Base-by-base conservation (phyloP, 2,797 vertebrate species). In the Mallotus villosus region DNA sequence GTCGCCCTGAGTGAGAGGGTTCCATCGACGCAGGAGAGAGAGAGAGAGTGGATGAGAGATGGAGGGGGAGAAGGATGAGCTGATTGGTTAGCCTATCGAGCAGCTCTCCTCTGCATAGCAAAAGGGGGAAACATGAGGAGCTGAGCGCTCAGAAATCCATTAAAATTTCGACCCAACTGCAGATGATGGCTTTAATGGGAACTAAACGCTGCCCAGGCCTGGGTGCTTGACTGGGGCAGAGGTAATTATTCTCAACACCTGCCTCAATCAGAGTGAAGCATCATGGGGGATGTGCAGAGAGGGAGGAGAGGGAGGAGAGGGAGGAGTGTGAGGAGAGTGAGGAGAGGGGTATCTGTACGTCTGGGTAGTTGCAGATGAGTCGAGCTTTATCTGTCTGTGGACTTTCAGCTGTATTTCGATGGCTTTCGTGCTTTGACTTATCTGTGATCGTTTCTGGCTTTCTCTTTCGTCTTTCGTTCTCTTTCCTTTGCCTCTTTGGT, bases 221-320 rank as follows among this genome's bases (percentile, higher is more conserved):
- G 84, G 81, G 77, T 87, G 81, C 81, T 84, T 72, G 82, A 88
- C 69, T 25, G 75, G 84, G 85, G 83, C 81, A 78, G 69, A 78
- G 80, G 84, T 92, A 87, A 92, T 93, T 93, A 79, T 84, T 82
- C 81, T 83, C 81, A 85, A 76, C 86, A 90, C 86, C 88, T 89
- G 88, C 78, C 78, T 85, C 74, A 37, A 69, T 77, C 71, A 86
- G 74, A 86, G 53, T 51, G 70, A 41, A 58, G 61, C 29, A 74
- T 67, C 29, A 74, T 67, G 22, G 19, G 41, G 55, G 63, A 55
- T 85, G 79, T 76, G 68, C 1, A 68, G 63, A 73, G 57, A 4
- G 5, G 5, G 61, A 16, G 2, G 27, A 2, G 5, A 5, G 60
- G 16, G 21, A 29, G 68, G 73, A 68, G 74, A 34, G 34, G n/a